Conservation (phyloP, 2,888 invertebrate species). For the Omphaloscelis lunosa region DNA sequence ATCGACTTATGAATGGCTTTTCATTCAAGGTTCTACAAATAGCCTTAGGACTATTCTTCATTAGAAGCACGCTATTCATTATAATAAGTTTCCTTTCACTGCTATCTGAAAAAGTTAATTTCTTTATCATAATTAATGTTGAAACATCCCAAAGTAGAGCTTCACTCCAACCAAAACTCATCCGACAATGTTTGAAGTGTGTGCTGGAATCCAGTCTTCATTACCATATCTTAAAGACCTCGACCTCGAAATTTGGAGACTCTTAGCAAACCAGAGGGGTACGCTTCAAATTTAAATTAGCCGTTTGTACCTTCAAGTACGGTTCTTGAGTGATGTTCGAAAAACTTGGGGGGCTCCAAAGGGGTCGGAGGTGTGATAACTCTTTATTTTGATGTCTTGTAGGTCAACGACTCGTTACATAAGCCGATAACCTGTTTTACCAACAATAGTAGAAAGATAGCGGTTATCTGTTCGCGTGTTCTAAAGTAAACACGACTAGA, state of each 20-base stretch:
- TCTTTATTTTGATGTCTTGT: constrained; percentile 57
- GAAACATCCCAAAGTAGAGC: constrained; percentile 28
- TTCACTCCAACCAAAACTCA: constrained; percentile 49
- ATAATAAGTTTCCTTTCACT: neutral
- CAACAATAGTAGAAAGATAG: constrained; percentile 39
- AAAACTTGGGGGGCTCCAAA: constrained; percentile 42
- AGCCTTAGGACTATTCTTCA: neutral
- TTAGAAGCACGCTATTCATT: neutral
- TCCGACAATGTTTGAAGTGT: constrained; percentile 62
- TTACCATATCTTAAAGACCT: constrained; percentile 71
- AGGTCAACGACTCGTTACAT: constrained; percentile 60
- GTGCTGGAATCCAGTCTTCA: constrained; percentile 57
- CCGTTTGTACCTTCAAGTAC: constrained; percentile 50
- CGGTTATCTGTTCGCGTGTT: constrained; percentile 58
- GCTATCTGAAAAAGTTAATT: neutral
- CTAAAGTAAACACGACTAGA: constrained; percentile 36
- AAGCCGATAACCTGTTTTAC: constrained; percentile 46
- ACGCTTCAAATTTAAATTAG: constrained; percentile 67
- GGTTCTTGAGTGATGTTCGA: constrained; percentile 53
- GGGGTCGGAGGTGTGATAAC: constrained; percentile 35
- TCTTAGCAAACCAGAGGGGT: constrained; percentile 51
- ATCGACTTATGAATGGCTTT: neutral
- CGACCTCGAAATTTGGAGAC: constrained; percentile 65
- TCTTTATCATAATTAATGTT: constrained; percentile 8
- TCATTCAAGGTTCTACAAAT: neutral